These are phyloP conservation scores for Stomatorhinus ivindoensis DNA, from an alignment of 2,113 vertebrate species.

Conservation along the genomic window DNA sequence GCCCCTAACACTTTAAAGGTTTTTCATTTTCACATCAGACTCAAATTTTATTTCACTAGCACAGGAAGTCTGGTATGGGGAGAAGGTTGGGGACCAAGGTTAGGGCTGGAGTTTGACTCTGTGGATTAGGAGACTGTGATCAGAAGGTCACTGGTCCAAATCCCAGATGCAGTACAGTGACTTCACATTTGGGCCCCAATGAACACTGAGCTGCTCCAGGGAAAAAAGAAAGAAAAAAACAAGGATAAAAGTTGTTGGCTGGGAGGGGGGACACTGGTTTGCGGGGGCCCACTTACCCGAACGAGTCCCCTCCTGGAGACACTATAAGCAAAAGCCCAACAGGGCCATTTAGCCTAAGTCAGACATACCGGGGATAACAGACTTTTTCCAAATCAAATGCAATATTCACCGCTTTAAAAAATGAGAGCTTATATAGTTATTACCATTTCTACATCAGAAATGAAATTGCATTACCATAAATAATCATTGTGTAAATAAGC, in stretches of 20 bases:
- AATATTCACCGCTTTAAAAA: neutral
- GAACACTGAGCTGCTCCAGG: neutral
- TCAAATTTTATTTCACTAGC: neutral
- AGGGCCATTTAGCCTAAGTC: neutral
- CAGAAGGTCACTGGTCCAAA: neutral
- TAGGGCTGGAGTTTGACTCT: neutral
- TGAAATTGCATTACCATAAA: slow-evolving; percentile 4
- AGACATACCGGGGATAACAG: neutral
- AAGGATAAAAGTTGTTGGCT: too few species aligned
- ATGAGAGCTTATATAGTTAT: neutral
- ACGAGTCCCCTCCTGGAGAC: too few species aligned
- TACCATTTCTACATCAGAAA: neutral
- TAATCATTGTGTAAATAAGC: neutral
- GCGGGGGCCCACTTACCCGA: too few species aligned
- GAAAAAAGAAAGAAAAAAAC: too few species aligned
- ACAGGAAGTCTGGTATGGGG: neutral
- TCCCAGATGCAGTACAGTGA: neutral
- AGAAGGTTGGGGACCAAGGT: neutral
- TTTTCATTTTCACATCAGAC: neutral
- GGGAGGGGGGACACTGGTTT: too few species aligned
- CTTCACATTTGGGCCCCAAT: neutral
- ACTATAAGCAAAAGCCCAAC: too few species aligned
- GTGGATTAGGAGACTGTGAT: neutral
- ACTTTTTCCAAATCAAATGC: neutral
- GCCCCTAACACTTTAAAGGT: neutral